A percentile compares a stretch with the other conserved stretches of the same genome.
phyloP scores from a whole-genome alignment of 2,797 vertebrate species.

The Lutjanus argentimaculatus region DNA sequence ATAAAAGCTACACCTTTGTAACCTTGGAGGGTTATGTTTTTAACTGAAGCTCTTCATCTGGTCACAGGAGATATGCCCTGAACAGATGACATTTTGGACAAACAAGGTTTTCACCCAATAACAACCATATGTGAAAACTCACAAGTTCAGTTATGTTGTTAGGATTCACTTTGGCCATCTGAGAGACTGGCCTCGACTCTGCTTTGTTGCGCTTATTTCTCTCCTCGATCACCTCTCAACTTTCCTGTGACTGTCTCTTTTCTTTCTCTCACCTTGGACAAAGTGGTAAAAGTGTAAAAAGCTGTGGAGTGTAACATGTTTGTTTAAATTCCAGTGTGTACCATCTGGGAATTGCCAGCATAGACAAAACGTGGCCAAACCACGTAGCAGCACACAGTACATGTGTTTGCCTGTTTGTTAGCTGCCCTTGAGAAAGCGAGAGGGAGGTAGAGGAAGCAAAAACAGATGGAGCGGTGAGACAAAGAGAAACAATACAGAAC shows the following conservation, averaged over 20 bases:
- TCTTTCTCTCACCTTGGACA: conserved; percentile 25
- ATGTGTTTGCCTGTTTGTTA: conserved; percentile 29
- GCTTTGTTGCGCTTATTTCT: conserved; percentile 4
- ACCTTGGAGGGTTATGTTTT: neutral
- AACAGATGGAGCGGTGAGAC: conserved; percentile 14
- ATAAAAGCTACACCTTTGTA: neutral
- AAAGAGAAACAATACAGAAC: neutral
- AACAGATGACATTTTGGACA: conserved; percentile 16
- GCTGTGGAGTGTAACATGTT: conserved; percentile 39
- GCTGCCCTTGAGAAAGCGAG: conserved; percentile 44
- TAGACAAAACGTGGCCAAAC: neutral
- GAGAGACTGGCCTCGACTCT: neutral
- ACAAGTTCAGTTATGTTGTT: conserved; percentile 4
- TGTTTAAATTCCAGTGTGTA: conserved; percentile 8
- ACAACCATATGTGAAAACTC: conserved; percentile 15
- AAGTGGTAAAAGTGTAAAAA: conserved; percentile 57
- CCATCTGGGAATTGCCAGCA: conserved; percentile 36
- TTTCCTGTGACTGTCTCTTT: neutral
- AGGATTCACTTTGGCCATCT: neutral
- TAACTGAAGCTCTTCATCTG: neutral
- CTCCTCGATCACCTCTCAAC: neutral
- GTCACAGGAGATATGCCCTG: conserved; percentile 6
- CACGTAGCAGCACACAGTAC: conserved; percentile 17
- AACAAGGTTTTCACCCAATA: conserved; percentile 16
- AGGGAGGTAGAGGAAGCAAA: conserved; percentile 18